Evolutionary conservation across 2,888 invertebrate species (phyloP), one percentile per base, ranked within the genome.

Genomic region (Tetragonisca angustula): DNA sequence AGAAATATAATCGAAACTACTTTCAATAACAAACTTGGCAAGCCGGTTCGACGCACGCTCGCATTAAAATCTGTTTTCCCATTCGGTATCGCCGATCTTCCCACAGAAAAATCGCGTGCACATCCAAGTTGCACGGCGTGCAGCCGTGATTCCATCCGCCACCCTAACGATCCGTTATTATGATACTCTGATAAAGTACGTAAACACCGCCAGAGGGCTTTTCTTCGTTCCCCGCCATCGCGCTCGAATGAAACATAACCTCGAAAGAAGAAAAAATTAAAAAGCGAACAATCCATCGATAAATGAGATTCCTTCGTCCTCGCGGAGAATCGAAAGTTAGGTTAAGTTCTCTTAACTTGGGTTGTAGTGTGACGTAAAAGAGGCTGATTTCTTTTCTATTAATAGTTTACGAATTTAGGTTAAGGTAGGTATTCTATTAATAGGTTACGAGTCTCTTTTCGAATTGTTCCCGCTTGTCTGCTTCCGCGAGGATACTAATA

Each of bases 271-370:
- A 1, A 9, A 43, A 43, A 11, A 43, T 11, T 9, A 11, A 9
- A 83, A 88, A 79, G 81, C 76, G 84, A 87, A 85, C 32, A 64
- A 64, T 64, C 64, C 79, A 83, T 82, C 88, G 82, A 80, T 81
- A 80, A 82, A 80, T 84, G 72, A 79, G 64, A 76, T 72, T 84
- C 78, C 73, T 86, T 79, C 77, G 81, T 82, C 80, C 80, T 76
- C 54, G 59, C 79, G 73, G 17, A 27, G 6, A 6, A 61, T 17
- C 17, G 9, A 9, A 43, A 9, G 43, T 43, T 43, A 43, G 11
- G 9, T 43, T 0, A 11, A 43, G 43, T 9, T 36, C 9, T 36
- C 36, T 6, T 6, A 36, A 36, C 9, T 36, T 36, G 0, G 6
- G 36, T 36, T 6, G 36, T 36, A 36, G 6, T 9, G 6, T 36